These are phyloP conservation scores for Cinclus mexicanus DNA, from an alignment of 2,113 vertebrate genomes.

Conservation along the genomic window DNA sequence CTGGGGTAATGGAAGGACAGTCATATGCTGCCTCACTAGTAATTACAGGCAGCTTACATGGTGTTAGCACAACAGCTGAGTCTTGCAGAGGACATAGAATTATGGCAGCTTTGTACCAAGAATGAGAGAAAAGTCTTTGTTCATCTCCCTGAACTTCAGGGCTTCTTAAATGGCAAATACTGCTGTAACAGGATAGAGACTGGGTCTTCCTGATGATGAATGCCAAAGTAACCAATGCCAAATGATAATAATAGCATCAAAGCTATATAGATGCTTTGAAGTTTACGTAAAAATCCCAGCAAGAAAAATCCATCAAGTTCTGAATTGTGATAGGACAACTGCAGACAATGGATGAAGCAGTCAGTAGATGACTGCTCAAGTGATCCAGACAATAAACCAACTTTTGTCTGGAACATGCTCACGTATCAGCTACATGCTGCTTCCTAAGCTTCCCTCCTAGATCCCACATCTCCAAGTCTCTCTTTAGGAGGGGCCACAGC, in stretches of 20 bases:
- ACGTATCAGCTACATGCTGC: neutral
- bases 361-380: neutral
- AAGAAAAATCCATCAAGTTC: neutral
- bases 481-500: neutral
- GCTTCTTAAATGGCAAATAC: neutral
- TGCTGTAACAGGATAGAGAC: neutral
- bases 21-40: neutral
- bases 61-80: neutral
- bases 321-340: neutral
- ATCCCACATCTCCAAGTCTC: fast-evolving
- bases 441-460: neutral
- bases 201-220: neutral
- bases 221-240: neutral
- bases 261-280: neutral
- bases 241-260: neutral
- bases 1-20: neutral
- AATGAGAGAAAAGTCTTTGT: neutral
- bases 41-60: neutral
- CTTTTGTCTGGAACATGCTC: neutral
- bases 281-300: neutral
- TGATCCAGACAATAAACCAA: neutral
- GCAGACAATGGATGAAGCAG: neutral
- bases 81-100: neutral
- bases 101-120: neutral
- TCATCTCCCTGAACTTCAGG: neutral